Evolutionary conservation across 2,888 invertebrate genomes (phyloP), one percentile per base, ranked within the genome.

Genomic region (Plebejus argus): DNA sequence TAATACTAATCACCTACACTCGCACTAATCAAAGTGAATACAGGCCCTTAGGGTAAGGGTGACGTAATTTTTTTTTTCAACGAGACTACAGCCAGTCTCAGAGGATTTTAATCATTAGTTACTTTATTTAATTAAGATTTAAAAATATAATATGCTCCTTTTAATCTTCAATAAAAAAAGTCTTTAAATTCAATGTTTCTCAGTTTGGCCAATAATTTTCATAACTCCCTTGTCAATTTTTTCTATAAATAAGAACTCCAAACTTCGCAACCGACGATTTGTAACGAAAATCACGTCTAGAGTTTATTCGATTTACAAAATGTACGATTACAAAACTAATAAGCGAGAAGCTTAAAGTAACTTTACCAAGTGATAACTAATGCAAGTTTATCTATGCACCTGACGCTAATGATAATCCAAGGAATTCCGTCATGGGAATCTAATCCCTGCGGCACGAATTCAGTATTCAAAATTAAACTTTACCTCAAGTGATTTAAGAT

Each of bases 371-470:
- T 71, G 71, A 71, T 71, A 71, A 71, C 71, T 71, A 71, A 71
- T 71, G 71, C 20, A 71, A 20, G n/a, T 39, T 71, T 71, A 71
- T 71, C 71, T 39, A 35, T 39, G n/a, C 39, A 71, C 71, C 71
- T 71, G 71, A 71, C 71, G 18, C 39, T 39, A 66, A 66, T 66
- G 66, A 66, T 66, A 66, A 66, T 66, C 66, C 66, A 7, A 66
- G 28, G 66, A 28, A 66, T 33, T 18, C 66, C 28, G 66, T 28
- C 66, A 66, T 15, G 15, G 23, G 66, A 66, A 66, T 66, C 5
- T 66, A 33, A 66, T 66, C 66, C 66, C 28, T 15, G 66, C 28
- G 28, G 6, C 28, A 33, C 15, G 66, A 66, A 28, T 66, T 0
- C 28, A 10, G 12, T 2, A 33, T 66, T 33, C 20, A 5, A 66